Conservation (phyloP, 30 jellyfish, hydroid and myxozoan species). For the Aurelia sp. region DNA sequence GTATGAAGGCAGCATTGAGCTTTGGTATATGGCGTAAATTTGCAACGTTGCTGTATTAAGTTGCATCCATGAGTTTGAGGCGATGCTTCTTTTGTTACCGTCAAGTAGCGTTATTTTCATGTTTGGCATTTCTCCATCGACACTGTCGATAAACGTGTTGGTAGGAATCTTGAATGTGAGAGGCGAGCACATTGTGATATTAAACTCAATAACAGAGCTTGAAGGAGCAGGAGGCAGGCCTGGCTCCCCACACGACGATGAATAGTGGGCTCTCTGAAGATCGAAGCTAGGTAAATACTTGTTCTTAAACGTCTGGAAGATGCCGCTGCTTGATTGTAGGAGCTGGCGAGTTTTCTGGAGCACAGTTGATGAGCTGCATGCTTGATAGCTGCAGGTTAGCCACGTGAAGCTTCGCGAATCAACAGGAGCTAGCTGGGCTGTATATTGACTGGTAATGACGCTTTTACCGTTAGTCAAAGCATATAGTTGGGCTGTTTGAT, state of each 20-base stretch:
- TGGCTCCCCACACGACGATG: constrained; percentile 68
- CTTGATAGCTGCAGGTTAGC: constrained; percentile 60
- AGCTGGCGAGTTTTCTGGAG: constrained; percentile 50
- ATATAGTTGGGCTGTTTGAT: constrained; percentile 36
- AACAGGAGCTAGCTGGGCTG: constrained; percentile 27
- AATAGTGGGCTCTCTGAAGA: constrained; percentile 63
- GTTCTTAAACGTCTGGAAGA: constrained; percentile 12
- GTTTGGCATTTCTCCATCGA: constrained; percentile 67
- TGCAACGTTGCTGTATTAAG: constrained; percentile 74
- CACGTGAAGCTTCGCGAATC: constrained; percentile 65
- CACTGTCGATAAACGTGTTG: constrained; percentile 60
- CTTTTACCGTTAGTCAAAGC: constrained; percentile 16
- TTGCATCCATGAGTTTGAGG: constrained; percentile 84
- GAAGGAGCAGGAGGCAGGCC: constrained; percentile 69
- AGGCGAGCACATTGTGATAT: constrained; percentile 73
- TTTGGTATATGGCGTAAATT: constrained; percentile 61
- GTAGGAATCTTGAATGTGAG: constrained; percentile 55
- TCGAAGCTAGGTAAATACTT: constrained; percentile 40
- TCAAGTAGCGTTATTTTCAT: constrained; percentile 61
- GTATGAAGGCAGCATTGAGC: constrained; percentile 13
- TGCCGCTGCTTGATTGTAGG: constrained; percentile 1
- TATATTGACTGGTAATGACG: constrained; percentile 40
- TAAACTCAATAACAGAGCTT: background rate
- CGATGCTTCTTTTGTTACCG: constrained; percentile 15
- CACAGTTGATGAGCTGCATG: constrained; percentile 57